phyloP scores from a whole-genome alignment of 2,888 invertebrate species.

The Drosophila mimetica region DNA sequence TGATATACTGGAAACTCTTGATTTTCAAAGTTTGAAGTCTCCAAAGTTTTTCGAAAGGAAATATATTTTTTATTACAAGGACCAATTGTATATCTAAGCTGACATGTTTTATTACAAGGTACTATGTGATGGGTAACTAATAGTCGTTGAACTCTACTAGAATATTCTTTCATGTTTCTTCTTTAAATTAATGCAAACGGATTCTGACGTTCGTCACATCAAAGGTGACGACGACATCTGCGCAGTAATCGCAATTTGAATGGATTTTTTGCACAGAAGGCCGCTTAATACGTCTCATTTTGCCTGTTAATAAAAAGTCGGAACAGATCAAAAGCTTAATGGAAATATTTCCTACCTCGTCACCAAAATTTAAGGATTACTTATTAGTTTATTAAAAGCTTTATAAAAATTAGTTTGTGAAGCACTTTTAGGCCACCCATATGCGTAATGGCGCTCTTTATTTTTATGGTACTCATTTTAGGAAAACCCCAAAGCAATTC shows the following conservation, averaged over 20 bases:
- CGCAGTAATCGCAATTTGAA: slow-evolving; percentile 10
- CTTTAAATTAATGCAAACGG: slow-evolving; percentile 39
- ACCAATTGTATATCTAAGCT: no score
- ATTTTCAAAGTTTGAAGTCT: no score
- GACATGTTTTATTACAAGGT: no score
- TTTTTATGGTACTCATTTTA: slow-evolving; percentile 19
- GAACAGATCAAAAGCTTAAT: background rate
- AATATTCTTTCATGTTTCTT: background rate
- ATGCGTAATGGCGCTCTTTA: background rate
- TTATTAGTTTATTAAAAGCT: no score
- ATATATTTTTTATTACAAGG: no score
- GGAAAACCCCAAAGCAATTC: slow-evolving; percentile 38
- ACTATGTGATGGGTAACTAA: background rate
- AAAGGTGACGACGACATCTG: slow-evolving; percentile 32
- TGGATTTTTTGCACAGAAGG: slow-evolving; percentile 17
- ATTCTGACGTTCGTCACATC: slow-evolving; percentile 28
- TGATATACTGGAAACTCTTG: no score
- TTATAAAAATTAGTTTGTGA: no score
- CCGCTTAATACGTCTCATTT: background rate
- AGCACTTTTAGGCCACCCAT: background rate
- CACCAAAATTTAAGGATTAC: no score
- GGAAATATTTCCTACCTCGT: background rate
- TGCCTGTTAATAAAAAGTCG: background rate
- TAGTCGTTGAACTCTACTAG: background rate
- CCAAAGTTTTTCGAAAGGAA: no score